Percentiles rank a stretch among this genome's conserved stretches.
These are phyloP conservation scores for Hyles vespertilio DNA, from an alignment of 1,140 invertebrate genomes.

Conservation along the genomic window DNA sequence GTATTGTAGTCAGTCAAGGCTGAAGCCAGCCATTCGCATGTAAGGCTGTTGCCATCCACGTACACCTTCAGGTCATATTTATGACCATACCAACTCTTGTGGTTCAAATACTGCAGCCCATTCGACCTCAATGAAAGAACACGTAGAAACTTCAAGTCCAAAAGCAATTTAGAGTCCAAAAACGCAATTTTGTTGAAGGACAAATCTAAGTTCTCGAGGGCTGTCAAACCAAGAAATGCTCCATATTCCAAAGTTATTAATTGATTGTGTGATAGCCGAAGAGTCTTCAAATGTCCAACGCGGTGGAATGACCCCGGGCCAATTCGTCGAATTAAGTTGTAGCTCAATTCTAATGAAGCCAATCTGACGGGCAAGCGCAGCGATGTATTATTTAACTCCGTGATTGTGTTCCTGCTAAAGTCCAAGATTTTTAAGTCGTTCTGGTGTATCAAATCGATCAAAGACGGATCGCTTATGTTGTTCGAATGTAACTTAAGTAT, in stretches of 20 bases:
- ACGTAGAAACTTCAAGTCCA: slow-evolving; percentile 44
- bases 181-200: slow-evolving; percentile 46
- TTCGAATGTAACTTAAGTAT: slow-evolving; percentile 47
- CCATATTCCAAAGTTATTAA: slow-evolving; percentile 48
- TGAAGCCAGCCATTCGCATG: slow-evolving; percentile 51
- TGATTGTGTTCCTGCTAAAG: slow-evolving; percentile 47
- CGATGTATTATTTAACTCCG: slow-evolving; percentile 38
- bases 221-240: slow-evolving; percentile 39
- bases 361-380: slow-evolving; percentile 43
- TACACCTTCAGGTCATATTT: slow-evolving; percentile 43
- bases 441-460: slow-evolving; percentile 44
- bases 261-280: slow-evolving; percentile 46
- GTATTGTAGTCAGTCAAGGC: slow-evolving; percentile 48
- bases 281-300: slow-evolving; percentile 36
- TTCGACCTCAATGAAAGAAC: slow-evolving; percentile 49
- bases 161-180: slow-evolving; percentile 52
- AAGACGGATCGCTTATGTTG: slow-evolving; percentile 39
- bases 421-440: slow-evolving; percentile 38
- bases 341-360: slow-evolving; percentile 47
- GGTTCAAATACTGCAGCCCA: slow-evolving; percentile 36
- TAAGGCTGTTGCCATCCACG: slow-evolving; percentile 51
- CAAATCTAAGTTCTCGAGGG: slow-evolving; percentile 48
- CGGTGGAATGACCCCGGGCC: slow-evolving; percentile 42
- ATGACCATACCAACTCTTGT: slow-evolving; percentile 47
- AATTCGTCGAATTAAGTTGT: slow-evolving; percentile 44